Conservation (phyloP, 2,797 vertebrate species). For the Phataginus tetradactyla region DNA sequence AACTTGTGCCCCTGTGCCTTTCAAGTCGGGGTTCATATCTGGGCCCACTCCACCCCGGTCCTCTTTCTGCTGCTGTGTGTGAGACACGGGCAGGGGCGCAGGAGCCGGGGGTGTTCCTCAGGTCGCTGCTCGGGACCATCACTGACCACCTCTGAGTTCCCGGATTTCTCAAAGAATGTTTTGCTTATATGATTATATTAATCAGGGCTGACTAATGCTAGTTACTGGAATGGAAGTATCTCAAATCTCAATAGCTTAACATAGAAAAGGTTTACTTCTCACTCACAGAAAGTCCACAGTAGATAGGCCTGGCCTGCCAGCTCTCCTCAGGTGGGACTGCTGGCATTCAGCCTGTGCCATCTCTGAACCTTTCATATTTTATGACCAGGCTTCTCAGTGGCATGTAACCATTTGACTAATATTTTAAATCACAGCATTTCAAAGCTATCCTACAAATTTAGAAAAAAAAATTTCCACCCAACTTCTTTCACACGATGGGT, state of each 20-base stretch:
- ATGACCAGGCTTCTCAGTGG: neutral
- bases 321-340: neutral
- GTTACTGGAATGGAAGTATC: neutral
- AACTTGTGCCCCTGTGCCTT: neutral
- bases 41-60: neutral
- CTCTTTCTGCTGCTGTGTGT: neutral
- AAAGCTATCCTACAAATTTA: neutral
- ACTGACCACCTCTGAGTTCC: neutral
- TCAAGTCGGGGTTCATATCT: neutral
- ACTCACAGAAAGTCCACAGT: neutral
- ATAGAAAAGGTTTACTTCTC: neutral
- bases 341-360: too few relatives aligned
- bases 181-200: neutral
- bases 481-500: neutral
- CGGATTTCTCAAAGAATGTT: neutral
- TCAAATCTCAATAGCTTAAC: neutral
- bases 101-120: too few relatives aligned
- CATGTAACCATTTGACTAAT: neutral
- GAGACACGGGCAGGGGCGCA: accelerated
- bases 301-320: neutral
- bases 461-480: neutral
- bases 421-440: neutral
- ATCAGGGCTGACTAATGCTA: neutral
- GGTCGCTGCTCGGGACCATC: neutral
- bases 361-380: neutral